phyloP scores from a whole-genome alignment of 2,797 vertebrate genomes.

The Sebastes trivittatus region DNA sequence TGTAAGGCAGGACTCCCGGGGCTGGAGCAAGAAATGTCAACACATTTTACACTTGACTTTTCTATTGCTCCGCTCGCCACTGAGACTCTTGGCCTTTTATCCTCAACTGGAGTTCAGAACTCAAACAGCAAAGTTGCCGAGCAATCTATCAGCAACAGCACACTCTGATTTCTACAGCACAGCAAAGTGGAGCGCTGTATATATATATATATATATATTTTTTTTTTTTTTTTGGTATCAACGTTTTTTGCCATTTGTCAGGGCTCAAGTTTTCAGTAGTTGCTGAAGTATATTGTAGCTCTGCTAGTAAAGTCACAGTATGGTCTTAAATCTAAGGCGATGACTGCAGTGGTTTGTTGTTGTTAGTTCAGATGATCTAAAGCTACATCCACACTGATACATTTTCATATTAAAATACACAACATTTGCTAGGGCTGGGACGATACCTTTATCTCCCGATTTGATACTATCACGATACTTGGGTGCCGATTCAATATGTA shows the following conservation, averaged over 20 bases:
- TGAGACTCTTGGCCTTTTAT: slow-evolving; percentile 47
- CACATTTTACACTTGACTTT: slow-evolving; percentile 65
- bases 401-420: no score
- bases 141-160: slow-evolving; percentile 1
- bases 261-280: background rate
- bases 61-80: slow-evolving; percentile 24
- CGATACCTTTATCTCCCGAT: fast-evolving
- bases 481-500: no score
- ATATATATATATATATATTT: background rate
- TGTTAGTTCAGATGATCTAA: background rate
- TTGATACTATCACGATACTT: no score
- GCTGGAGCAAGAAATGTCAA: slow-evolving; percentile 62
- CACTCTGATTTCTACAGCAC: background rate
- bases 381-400: no score
- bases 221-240: background rate
- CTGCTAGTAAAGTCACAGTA: background rate
- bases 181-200: background rate
- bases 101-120: slow-evolving; percentile 37
- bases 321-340: background rate
- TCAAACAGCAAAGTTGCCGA: background rate
- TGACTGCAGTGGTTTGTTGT: background rate
- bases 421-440: no score
- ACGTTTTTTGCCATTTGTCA: background rate
- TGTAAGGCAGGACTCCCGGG: slow-evolving; percentile 49
- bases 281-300: background rate